Evolutionary conservation across 2,888 invertebrate species (phyloP), one percentile per base, ranked within the genome.

Genomic region (Oscheius sp.): DNA sequence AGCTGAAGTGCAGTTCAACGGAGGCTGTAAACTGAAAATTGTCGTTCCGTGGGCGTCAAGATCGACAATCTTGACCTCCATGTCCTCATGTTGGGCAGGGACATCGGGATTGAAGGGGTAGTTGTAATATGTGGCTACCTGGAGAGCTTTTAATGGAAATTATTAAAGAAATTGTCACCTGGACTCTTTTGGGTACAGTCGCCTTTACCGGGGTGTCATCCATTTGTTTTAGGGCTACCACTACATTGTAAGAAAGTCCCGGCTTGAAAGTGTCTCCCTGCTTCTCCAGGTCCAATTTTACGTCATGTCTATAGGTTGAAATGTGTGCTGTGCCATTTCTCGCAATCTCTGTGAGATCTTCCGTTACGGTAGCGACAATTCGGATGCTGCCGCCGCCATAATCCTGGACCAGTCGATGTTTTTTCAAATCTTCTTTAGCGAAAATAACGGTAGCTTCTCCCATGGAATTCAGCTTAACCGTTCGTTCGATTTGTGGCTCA

Each of bases 201-300:
- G 86, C 85, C 70, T 86, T 84, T 3, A 87, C 80, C 1, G 84
- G 81, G 1, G 81, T 82, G 77, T 84, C 84, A 69, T 87, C 86
- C 86, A 87, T 87, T 61, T 85, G 85, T 69, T 87, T 88, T 75
- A 88, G 75, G 0, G 86, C 84, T 16, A 88, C 83, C 90, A 93
- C 93, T 25, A 95, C 93, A 41, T 92, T 93, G 84, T 93, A 95
- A 78, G 93, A 93, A 64, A 96, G 91, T 25, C 93, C 94, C 0
- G 95, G 95, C 89, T 95, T 95, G 90, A 95, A 97, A 79, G 93
- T 93, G 82, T 93, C 93, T 0, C 95, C 93, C 25, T 93, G 93
- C 84, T 93, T 92, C 23, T 95, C 92, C 68, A 94, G 91, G 74
- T 93, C 92, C 90, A 95, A 91, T 82, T 92, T 92, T 85, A 94